A percentile compares a stretch with the other conserved stretches of the same genome.
Evolutionary conservation across 2,888 invertebrate genomes (phyloP).

Genomic region (Yponomeuta sedellus): DNA sequence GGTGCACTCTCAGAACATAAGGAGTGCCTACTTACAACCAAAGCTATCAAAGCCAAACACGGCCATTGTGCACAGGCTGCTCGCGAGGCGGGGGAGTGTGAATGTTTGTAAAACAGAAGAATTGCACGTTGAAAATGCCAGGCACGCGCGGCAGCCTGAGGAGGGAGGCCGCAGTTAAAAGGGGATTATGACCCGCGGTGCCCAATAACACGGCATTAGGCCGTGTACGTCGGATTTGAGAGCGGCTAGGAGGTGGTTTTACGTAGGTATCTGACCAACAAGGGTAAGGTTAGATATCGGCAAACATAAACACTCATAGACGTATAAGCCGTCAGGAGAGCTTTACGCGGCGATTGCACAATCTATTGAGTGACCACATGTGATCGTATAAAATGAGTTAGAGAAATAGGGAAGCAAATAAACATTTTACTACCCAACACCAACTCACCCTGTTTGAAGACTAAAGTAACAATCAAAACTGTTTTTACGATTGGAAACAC

Average conservation of each 20-base stretch:
- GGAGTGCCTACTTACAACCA: not conserved
- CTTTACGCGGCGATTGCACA: too few relatives aligned
- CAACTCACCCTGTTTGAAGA: not conserved
- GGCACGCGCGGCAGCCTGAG: constrained; percentile 50
- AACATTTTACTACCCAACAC: constrained; percentile 8
- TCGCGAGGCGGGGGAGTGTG: constrained; percentile 40
- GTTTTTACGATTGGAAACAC: constrained; percentile 74
- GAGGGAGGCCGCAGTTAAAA: constrained; percentile 57
- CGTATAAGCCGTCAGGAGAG: too few relatives aligned
- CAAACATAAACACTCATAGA: too few relatives aligned
- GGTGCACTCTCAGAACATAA: not conserved
- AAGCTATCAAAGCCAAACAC: not conserved
- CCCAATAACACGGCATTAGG: constrained; percentile 57
- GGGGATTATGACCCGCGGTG: constrained; percentile 67
- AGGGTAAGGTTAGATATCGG: too few relatives aligned
- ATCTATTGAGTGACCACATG: too few relatives aligned
- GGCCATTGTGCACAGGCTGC: not conserved
- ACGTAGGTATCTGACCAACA: not conserved
- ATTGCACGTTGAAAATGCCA: constrained; percentile 47
- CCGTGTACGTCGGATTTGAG: not conserved
- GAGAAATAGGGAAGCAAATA: constrained; percentile 4
- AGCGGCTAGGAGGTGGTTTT: not conserved
- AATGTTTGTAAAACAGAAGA: constrained; percentile 55
- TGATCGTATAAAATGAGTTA: not conserved
- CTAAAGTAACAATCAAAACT: constrained; percentile 42